Percentiles rank a stretch among this genome's conserved stretches.
phyloP scores from a whole-genome alignment of 2,113 vertebrate species.

The Synchiropus splendidus region DNA sequence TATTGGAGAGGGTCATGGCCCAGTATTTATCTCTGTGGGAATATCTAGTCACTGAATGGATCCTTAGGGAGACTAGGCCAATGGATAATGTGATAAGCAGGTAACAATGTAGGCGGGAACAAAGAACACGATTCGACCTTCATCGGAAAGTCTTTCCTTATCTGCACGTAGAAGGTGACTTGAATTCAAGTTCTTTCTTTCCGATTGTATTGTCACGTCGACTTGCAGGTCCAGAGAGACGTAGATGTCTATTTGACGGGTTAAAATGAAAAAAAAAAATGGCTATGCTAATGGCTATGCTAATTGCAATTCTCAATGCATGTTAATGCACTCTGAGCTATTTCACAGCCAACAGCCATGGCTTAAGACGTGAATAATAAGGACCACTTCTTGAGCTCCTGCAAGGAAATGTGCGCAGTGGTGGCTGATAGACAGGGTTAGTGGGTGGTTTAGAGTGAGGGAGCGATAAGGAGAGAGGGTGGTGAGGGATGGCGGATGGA shows the following conservation, averaged over 20 bases:
- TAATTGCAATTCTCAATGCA: constrained; percentile 39
- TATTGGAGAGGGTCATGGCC: constrained; percentile 54
- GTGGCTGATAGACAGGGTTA: constrained; percentile 33
- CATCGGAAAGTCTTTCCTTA: too few species aligned
- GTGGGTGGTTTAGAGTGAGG: constrained; percentile 29
- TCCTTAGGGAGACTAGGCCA: constrained; percentile 47
- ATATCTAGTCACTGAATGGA: constrained; percentile 45
- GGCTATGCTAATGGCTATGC: constrained; percentile 35
- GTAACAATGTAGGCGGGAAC: constrained; percentile 1
- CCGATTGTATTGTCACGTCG: constrained; percentile 14
- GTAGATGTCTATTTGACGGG: constrained; percentile 16
- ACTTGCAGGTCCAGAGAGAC: constrained; percentile 24
- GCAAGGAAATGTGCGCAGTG: constrained; percentile 38
- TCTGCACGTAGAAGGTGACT: background rate
- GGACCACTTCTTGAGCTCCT: constrained; percentile 44
- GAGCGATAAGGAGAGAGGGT: constrained; percentile 12
- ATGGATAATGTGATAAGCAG: constrained; percentile 26
- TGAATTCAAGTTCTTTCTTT: constrained; percentile 11
- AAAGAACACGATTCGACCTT: background rate
- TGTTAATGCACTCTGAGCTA: constrained; percentile 34
- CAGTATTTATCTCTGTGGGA: constrained; percentile 6
- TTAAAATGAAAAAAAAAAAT: constrained; percentile 41
- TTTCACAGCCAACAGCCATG: constrained; percentile 44
- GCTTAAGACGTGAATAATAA: constrained; percentile 51
- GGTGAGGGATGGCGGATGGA: constrained; percentile 8